phyloP scores from a whole-genome alignment of 1,140 invertebrate species.

The Coelopa frigida region DNA sequence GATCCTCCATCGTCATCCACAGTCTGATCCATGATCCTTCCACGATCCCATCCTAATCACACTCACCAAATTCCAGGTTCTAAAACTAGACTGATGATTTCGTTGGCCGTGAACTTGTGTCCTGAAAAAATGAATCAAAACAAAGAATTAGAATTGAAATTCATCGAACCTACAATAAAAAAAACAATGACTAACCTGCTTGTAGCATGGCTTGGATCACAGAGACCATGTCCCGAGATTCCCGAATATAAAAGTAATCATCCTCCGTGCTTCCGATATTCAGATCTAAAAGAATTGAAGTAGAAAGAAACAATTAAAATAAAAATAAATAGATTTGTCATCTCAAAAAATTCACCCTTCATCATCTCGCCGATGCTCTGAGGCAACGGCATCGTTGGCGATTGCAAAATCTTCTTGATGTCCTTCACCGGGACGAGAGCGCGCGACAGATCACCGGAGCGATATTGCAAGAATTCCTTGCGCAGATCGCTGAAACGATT shows the following conservation, averaged over 20 bases:
- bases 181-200: conserved; percentile 67
- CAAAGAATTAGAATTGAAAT: neutral
- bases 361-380: conserved; percentile 43
- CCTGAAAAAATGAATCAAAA: conserved; percentile 56
- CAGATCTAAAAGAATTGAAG: conserved; percentile 39
- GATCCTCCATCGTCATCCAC: too few relatives aligned
- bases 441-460: conserved; percentile 47
- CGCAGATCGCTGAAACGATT: conserved; percentile 83
- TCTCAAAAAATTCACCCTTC: conserved; percentile 24
- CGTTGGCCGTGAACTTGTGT: conserved; percentile 77
- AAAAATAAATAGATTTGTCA: conserved; percentile 1
- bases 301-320: neutral
- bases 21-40: too few relatives aligned
- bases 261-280: conserved; percentile 57
- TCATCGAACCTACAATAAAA: too few relatives aligned
- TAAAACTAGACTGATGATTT: conserved; percentile 79
- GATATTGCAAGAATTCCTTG: conserved; percentile 75
- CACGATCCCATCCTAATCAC: too few relatives aligned
- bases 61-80: conserved; percentile 97
- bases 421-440: conserved; percentile 46
- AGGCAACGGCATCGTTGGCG: conserved; percentile 25
- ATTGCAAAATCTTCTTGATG: conserved; percentile 42
- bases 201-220: conserved; percentile 81
- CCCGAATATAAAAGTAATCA: conserved; percentile 70
- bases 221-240: conserved; percentile 88